phyloP scores from a whole-genome alignment of 92 coral and sea anemone genomes.

The Micromussa lordhowensis region DNA sequence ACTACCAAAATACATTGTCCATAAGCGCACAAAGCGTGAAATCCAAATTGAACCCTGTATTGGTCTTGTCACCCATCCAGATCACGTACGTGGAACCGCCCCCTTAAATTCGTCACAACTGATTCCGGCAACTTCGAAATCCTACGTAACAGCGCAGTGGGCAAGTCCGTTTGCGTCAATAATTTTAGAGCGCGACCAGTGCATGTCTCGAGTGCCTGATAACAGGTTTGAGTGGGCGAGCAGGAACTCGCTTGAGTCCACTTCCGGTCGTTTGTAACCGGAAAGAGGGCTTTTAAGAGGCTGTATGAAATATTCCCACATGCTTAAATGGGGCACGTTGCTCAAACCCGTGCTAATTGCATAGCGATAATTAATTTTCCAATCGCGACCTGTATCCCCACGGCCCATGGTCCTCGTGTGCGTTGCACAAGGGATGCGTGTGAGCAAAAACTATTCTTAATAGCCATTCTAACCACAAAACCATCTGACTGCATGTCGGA shows the following conservation, averaged over 20 bases:
- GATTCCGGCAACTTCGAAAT: not conserved
- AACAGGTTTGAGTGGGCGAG: conserved; percentile 6
- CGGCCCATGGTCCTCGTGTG: not conserved
- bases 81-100: conserved; percentile 27
- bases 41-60: conserved; percentile 23
- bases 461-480: not conserved
- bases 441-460: not conserved
- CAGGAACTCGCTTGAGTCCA: conserved; percentile 23
- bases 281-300: conserved; percentile 27
- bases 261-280: conserved; percentile 44
- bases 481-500: not conserved
- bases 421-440: not conserved
- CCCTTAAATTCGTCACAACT: not conserved
- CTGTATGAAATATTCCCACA: not conserved
- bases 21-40: not conserved
- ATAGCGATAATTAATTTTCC: not conserved
- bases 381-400: not conserved
- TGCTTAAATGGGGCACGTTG: not conserved
- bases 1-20: not conserved
- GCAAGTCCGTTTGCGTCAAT: conserved; percentile 15
- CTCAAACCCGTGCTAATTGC: not conserved
- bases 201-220: conserved; percentile 2
- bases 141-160: not conserved
- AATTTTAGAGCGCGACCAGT: not conserved
- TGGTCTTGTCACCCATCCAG: conserved; percentile 1